These are phyloP conservation scores for Neodiprion pinetum DNA, from an alignment of 1,140 invertebrate species.

Conservation along the genomic window DNA sequence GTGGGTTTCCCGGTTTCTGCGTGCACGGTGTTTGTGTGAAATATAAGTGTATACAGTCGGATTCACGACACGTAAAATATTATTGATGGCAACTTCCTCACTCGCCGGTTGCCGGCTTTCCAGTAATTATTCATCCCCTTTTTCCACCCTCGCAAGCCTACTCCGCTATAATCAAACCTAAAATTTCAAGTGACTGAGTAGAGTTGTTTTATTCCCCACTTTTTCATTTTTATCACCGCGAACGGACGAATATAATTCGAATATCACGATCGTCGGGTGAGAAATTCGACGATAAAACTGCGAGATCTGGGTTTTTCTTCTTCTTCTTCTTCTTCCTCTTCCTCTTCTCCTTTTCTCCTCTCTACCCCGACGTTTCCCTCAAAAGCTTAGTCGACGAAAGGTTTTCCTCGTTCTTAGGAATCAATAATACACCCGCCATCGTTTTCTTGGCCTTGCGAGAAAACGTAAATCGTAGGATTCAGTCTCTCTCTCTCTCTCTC, in stretches of 20 bases:
- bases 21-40: not conserved
- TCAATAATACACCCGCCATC: not conserved
- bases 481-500: not conserved
- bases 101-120: not conserved
- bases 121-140: not conserved
- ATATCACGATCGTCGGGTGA: not conserved
- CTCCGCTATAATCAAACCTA: not conserved
- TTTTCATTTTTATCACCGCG: slow-evolving; percentile 1
- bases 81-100: slow-evolving; percentile 5
- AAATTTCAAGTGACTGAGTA: slow-evolving; percentile 5
- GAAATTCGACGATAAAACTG: not conserved
- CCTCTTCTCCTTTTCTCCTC: not conserved
- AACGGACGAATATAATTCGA: not conserved
- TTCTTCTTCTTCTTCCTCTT: not conserved
- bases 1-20: not conserved
- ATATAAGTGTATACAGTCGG: not conserved
- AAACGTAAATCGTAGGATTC: not conserved
- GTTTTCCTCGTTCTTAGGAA: not conserved
- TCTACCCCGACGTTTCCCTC: not conserved
- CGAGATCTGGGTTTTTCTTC: not conserved
- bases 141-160: not conserved
- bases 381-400: not conserved
- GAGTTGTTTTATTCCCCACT: slow-evolving; percentile 2
- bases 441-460: not conserved
- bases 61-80: not conserved